These are phyloP conservation scores for Tachyglossus aculeatus DNA, from an alignment of 2,797 vertebrate species.

Conservation along the genomic window DNA sequence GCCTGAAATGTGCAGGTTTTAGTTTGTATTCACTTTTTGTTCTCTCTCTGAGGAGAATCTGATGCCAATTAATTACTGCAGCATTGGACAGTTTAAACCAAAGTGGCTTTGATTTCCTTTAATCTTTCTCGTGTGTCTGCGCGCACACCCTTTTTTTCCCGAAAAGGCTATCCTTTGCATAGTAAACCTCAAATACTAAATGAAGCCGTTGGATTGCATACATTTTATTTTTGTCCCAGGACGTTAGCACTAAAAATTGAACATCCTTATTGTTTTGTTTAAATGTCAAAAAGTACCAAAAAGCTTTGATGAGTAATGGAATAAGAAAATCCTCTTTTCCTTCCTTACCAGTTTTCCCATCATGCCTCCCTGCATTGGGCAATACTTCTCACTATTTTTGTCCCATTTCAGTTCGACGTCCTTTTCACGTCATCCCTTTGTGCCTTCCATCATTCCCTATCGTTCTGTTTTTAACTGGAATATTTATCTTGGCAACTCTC, in stretches of 20 bases:
- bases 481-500: too few relatives aligned
- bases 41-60: conserved; percentile 53
- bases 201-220: not conserved
- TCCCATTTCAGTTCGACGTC: too few relatives aligned
- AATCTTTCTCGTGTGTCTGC: conserved; percentile 34
- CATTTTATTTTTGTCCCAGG: conserved; percentile 3
- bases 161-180: conserved; percentile 18
- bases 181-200: conserved; percentile 5
- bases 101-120: conserved; percentile 53
- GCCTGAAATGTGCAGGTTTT: conserved; percentile 30
- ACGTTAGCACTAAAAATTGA: not conserved
- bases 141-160: too few relatives aligned
- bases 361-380: too few relatives aligned
- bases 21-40: conserved; percentile 34
- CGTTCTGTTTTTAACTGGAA: too few relatives aligned
- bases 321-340: too few relatives aligned
- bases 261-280: not conserved
- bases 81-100: conserved; percentile 56
- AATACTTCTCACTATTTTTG: too few relatives aligned
- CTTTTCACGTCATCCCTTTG: too few relatives aligned
- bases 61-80: conserved; percentile 54
- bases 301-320: too few relatives aligned
- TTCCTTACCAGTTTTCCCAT: too few relatives aligned
- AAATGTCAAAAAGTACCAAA: conserved; percentile 1
- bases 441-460: too few relatives aligned